phyloP scores from a whole-genome alignment of 2,113 vertebrate species.

The Xenus cinereus region DNA sequence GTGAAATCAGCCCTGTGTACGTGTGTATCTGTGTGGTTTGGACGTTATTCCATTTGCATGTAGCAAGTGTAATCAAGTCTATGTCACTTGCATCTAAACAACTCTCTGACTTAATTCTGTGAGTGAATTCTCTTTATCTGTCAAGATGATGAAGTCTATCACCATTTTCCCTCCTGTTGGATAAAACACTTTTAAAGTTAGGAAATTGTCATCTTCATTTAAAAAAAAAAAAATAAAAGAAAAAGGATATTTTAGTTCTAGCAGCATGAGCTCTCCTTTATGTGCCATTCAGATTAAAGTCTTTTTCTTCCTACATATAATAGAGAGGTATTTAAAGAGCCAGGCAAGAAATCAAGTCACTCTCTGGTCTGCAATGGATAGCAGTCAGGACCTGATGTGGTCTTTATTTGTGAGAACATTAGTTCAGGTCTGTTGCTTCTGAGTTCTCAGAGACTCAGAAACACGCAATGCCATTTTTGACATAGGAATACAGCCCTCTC shows the following conservation, averaged over 20 bases:
- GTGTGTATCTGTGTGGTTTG: neutral
- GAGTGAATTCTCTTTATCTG: neutral
- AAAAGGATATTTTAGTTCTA: neutral
- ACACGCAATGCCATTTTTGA: neutral
- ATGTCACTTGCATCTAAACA: constrained; percentile 9
- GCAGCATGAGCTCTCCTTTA: neutral
- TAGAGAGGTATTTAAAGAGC: neutral
- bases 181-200: neutral
- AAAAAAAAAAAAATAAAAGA: neutral
- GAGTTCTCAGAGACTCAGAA: neutral
- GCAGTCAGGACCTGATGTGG: neutral
- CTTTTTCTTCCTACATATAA: neutral
- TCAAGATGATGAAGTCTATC: neutral
- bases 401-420: neutral
- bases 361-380: neutral
- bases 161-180: neutral
- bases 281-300: neutral
- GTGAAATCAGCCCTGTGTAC: neutral
- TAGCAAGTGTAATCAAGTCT: neutral
- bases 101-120: neutral
- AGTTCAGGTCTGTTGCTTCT: neutral
- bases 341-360: neutral
- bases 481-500: neutral
- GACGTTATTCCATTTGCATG: neutral
- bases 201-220: neutral